Evolutionary conservation across 1,140 invertebrate genomes (phyloP).

Genomic region (Ditylenchus dipsaci): DNA sequence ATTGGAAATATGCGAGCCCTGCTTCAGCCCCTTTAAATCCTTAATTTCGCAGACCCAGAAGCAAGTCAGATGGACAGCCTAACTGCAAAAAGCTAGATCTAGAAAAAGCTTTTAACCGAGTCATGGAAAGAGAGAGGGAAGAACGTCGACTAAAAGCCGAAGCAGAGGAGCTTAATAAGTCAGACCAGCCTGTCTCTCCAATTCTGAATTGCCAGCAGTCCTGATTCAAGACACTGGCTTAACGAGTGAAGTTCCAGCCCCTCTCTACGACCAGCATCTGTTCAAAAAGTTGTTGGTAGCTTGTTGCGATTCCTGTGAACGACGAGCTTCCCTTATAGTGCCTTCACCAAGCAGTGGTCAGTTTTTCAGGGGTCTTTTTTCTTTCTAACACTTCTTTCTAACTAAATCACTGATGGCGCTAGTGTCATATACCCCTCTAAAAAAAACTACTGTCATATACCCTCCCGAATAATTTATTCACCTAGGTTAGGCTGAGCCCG

Average conservation of each 20-base stretch:
- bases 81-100: conserved; percentile 44
- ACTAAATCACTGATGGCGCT: too few species aligned
- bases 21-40: too few species aligned
- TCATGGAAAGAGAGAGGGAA: conserved; percentile 49
- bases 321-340: conserved; percentile 44
- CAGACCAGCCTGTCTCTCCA: neutral
- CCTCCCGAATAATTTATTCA: too few species aligned
- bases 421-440: too few species aligned
- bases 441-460: too few species aligned
- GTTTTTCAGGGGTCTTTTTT: too few species aligned
- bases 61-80: conserved; percentile 39
- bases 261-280: conserved; percentile 32
- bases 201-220: neutral
- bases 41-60: conserved; percentile 22
- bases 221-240: neutral
- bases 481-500: too few species aligned
- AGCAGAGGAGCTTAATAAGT: neutral
- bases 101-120: conserved; percentile 46
- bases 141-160: neutral
- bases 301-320: conserved; percentile 54
- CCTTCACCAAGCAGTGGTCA: neutral
- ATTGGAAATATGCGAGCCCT: too few species aligned
- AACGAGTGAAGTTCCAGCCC: neutral
- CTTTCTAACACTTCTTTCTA: too few species aligned
- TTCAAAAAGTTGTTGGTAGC: conserved; percentile 53